These are phyloP conservation scores for Hesperia comma DNA, from an alignment of 2,888 invertebrate species.

Conservation along the genomic window DNA sequence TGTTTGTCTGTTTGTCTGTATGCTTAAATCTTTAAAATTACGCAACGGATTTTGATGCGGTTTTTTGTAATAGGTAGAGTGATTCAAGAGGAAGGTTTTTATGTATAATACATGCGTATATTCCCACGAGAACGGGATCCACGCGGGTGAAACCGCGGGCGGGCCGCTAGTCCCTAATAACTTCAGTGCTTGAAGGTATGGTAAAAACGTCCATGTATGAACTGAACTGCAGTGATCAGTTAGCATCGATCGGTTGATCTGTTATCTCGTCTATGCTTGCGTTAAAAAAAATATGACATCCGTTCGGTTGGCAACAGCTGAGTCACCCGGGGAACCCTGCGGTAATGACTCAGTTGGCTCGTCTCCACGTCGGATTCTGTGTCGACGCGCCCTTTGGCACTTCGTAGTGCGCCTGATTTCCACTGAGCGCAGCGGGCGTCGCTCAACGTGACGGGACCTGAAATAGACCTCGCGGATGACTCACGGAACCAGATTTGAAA, in stretches of 20 bases:
- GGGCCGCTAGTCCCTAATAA: no score
- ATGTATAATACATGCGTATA: no score
- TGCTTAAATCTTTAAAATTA: no score
- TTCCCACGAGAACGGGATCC: no score
- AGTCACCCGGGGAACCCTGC: slow-evolving; percentile 40
- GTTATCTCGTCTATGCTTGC: neutral
- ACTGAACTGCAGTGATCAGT: no score
- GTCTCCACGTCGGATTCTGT: slow-evolving; percentile 28
- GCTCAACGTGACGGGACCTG: neutral
- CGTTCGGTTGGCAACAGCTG: slow-evolving; percentile 10
- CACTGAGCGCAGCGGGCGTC: neutral
- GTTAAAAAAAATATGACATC: neutral
- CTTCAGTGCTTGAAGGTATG: no score
- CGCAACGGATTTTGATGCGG: no score
- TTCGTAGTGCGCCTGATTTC: neutral
- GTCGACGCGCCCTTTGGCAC: slow-evolving; percentile 24
- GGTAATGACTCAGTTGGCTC: slow-evolving; percentile 38
- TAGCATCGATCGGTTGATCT: neutral
- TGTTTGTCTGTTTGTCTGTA: no score
- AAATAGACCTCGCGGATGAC: slow-evolving; percentile 1
- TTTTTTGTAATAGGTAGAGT: no score
- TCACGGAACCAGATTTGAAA: neutral
- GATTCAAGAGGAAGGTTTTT: no score
- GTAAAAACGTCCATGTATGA: no score
- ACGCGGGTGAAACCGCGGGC: no score